A percentile compares a stretch with the other conserved stretches of the same genome.
phyloP scores from a whole-genome alignment of 2,113 vertebrate genomes.

The Octodon degus region DNA sequence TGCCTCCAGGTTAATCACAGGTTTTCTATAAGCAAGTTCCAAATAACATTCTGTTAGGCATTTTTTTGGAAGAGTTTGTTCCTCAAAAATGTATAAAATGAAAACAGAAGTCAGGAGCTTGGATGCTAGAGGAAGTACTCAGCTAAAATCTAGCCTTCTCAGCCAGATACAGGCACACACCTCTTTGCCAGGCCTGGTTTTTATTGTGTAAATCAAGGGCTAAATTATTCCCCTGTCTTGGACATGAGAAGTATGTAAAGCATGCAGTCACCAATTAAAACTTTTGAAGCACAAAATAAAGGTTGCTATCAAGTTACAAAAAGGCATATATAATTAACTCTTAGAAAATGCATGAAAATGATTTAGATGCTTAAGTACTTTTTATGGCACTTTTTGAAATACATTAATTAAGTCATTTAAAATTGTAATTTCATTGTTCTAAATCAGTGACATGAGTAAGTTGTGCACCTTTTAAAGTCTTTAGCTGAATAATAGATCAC shows the following conservation, averaged over 20 bases:
- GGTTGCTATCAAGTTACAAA: not conserved
- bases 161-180: not conserved
- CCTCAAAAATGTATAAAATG: not conserved
- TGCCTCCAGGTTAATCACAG: not conserved
- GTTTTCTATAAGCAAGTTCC: conserved; percentile 43
- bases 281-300: not conserved
- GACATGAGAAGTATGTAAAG: not conserved
- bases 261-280: not conserved
- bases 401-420: conserved; percentile 50
- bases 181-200: not conserved
- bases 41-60: conserved; percentile 33
- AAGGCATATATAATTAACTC: not conserved
- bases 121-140: not conserved
- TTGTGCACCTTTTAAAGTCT: conserved; percentile 45
- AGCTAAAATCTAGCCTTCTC: not conserved
- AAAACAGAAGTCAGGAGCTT: not conserved
- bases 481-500: conserved; percentile 47
- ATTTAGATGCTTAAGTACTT: conserved; percentile 4
- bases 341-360: conserved; percentile 35
- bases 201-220: not conserved
- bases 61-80: conserved; percentile 37
- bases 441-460: conserved; percentile 54
- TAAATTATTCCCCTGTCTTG: not conserved
- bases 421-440: conserved; percentile 52
- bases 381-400: conserved; percentile 43